Base-by-base conservation (phyloP, 2,888 invertebrate species). In the Harpalus rufipes region DNA sequence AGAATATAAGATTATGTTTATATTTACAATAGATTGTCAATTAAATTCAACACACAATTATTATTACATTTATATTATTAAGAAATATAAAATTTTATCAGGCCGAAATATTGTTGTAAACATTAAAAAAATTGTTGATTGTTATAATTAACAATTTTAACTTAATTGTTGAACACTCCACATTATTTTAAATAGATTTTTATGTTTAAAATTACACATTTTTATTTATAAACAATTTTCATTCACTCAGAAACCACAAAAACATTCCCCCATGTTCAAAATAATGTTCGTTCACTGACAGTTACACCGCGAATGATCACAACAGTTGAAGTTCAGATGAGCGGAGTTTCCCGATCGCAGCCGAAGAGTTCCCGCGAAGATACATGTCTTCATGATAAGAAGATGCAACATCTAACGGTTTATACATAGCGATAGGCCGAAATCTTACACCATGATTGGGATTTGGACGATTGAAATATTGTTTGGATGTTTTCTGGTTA, bases 351-450 rank as follows among this genome's bases (percentile, higher is more conserved):
- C 82, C 82, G 82, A 72, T 8, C 32, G 0, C 10, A 32, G 39
- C 82, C 82, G 82, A 82, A 32, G 82, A 8, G 18, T 68, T 82
- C 82, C 39, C 82, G 82, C 72, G 72, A 44, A 44, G 44, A 21
- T 63, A 63, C 14, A 59, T 44, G 14, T 74, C 44, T 44, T 74
- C 72, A 18, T 74, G 72, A 74, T 74, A 74, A 74, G 72, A 74
- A 74, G 72, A 74, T 74, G 72, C 72, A 72, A 65, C 65, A 81
- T 16, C 65, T 82, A 74, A 74, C 72, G 72, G 72, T 74, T 74
- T 74, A 78, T 21, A 84, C 76, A 78, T 78, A 84, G 78, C 84
- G 56, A 78, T 84, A 78, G 68, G 68, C 32, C 68, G 32, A 68
- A 68, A 51, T 51, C 44, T 51, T 51, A 51, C 44, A 10, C 44